phyloP scores from a whole-genome alignment of 2,113 vertebrate genomes.

The Neogobius melanostomus region DNA sequence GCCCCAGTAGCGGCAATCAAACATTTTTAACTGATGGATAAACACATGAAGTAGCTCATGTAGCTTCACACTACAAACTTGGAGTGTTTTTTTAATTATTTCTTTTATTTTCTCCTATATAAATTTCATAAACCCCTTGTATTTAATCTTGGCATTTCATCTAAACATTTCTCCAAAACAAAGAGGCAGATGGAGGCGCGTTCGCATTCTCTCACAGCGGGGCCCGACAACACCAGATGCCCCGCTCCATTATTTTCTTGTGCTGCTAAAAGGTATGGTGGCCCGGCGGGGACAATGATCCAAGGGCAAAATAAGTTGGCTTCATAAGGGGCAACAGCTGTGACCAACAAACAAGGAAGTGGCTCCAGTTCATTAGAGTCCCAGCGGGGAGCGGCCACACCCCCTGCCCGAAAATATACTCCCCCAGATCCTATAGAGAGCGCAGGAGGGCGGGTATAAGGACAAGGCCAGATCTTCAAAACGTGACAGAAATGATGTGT shows the following conservation, averaged over 20 bases:
- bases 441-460: too few species aligned
- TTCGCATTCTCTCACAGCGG: constrained; percentile 62
- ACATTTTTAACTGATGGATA: too few species aligned
- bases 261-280: constrained; percentile 59
- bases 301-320: constrained; percentile 66
- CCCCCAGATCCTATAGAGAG: constrained; percentile 13
- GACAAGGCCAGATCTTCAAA: too few species aligned
- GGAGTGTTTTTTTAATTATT: too few species aligned
- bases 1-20: too few species aligned
- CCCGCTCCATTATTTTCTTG: constrained; percentile 47
- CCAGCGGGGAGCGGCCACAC: constrained; percentile 58
- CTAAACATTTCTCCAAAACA: background rate
- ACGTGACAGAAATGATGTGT: too few species aligned
- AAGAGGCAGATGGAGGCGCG: constrained; percentile 54
- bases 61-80: too few species aligned
- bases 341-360: constrained; percentile 67
- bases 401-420: constrained; percentile 22
- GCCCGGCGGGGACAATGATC: constrained; percentile 55
- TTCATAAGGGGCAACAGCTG: constrained; percentile 68
- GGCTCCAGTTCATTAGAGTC: constrained; percentile 72
- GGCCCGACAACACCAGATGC: constrained; percentile 58
- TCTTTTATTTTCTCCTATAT: background rate
- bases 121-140: background rate
- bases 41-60: too few species aligned
- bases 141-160: background rate